phyloP scores from a whole-genome alignment of 2,888 invertebrate species.

The Periphyllus acericola region DNA sequence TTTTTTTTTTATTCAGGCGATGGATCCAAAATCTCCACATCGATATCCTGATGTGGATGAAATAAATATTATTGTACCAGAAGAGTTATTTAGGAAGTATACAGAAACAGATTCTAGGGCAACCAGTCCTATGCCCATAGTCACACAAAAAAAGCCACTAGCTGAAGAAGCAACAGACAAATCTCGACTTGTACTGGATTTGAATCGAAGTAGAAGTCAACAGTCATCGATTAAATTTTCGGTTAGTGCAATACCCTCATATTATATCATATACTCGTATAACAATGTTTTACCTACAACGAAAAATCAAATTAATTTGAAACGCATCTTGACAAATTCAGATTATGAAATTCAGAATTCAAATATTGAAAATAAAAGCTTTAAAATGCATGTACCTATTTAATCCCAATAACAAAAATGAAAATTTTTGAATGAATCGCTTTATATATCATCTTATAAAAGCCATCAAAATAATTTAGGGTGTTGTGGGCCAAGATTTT shows the following conservation, averaged over 20 bases:
- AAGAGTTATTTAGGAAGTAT: slow-evolving; percentile 72
- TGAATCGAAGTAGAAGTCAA: slow-evolving; percentile 76
- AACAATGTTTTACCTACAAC: no score
- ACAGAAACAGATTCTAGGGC: slow-evolving; percentile 88
- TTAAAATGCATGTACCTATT: no score
- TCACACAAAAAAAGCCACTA: slow-evolving; percentile 77
- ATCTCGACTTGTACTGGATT: slow-evolving; percentile 78
- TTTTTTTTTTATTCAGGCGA: background rate
- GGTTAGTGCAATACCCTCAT: background rate
- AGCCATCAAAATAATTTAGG: background rate
- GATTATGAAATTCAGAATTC: no score
- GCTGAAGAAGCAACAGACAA: slow-evolving; percentile 68
- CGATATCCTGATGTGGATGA: slow-evolving; percentile 45
- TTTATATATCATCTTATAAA: no score
- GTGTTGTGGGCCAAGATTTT: slow-evolving; percentile 50
- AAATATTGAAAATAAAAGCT: no score
- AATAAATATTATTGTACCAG: slow-evolving; percentile 66
- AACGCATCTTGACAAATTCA: no score
- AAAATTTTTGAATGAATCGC: no score
- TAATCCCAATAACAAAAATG: no score
- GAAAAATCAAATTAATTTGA: no score
- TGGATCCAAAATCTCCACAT: slow-evolving; percentile 43
- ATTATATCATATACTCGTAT: background rate
- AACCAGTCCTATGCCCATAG: slow-evolving; percentile 81
- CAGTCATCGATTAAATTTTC: slow-evolving; percentile 66